Evolutionary conservation across 1,140 invertebrate species (phyloP).

Genomic region (Sarcophaga bullata): DNA sequence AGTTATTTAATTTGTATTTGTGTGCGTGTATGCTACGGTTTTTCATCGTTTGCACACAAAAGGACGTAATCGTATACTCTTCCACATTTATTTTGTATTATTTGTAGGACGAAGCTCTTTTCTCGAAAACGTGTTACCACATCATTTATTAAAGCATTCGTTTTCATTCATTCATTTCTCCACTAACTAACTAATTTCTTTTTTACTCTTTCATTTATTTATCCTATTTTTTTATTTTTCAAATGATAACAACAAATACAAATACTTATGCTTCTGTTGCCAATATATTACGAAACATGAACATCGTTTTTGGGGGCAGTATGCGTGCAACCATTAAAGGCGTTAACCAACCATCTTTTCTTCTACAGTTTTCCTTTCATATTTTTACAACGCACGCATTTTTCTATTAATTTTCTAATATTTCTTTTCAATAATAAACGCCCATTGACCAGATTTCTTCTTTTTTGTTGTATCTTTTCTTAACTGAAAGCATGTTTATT

Average conservation of each 20-base stretch:
- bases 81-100: constrained; percentile 43
- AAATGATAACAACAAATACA: background rate
- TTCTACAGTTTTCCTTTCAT: constrained; percentile 25
- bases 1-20: background rate
- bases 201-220: background rate
- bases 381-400: constrained; percentile 39
- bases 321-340: constrained; percentile 36
- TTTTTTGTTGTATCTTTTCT: background rate
- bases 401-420: constrained; percentile 40
- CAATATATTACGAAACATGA: background rate
- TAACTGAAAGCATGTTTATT: background rate
- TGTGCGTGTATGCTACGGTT: background rate
- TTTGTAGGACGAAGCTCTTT: constrained; percentile 43
- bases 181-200: background rate
- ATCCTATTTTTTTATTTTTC: background rate
- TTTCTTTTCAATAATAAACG: constrained; percentile 19
- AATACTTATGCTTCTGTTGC: background rate
- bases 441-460: constrained; percentile 27
- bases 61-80: background rate
- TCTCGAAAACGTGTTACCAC: constrained; percentile 56
- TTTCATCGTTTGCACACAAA: background rate
- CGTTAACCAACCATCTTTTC: constrained; percentile 33
- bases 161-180: background rate
- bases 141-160: constrained; percentile 58
- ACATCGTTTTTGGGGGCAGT: background rate